phyloP scores from a whole-genome alignment of 2,888 invertebrate species.

The Gymnoscelis rufifasciata region DNA sequence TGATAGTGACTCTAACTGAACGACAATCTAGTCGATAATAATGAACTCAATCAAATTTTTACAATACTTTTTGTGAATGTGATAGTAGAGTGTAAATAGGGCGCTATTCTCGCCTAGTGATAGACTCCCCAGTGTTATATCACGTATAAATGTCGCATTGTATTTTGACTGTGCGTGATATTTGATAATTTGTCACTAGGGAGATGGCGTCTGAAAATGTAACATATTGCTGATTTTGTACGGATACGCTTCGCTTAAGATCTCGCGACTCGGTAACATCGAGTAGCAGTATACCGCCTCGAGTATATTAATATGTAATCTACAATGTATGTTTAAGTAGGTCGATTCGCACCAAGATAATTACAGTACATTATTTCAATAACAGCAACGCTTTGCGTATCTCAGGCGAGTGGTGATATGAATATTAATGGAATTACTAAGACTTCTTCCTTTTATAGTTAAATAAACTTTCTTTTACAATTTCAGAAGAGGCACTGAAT shows the following conservation, averaged over 20 bases:
- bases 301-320: slow-evolving; percentile 1
- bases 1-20: not conserved
- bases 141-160: too few relatives aligned
- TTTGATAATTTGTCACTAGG: too few relatives aligned
- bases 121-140: too few relatives aligned
- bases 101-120: too few relatives aligned
- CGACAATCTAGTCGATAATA: slow-evolving; percentile 1
- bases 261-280: slow-evolving; percentile 10
- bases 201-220: slow-evolving; percentile 30
- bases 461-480: too few relatives aligned
- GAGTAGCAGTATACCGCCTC: slow-evolving; percentile 3
- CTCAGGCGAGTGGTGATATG: not conserved
- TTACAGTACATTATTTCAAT: not conserved
- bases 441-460: too few relatives aligned
- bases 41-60: slow-evolving; percentile 33
- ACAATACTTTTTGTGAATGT: slow-evolving; percentile 41
- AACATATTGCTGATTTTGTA: slow-evolving; percentile 47
- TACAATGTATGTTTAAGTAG: not conserved
- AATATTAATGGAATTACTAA: too few relatives aligned
- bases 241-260: slow-evolving; percentile 45
- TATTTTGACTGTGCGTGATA: too few relatives aligned
- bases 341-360: not conserved
- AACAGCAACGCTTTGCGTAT: not conserved
- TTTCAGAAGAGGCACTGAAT: too few relatives aligned
- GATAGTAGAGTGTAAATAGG: not conserved